A percentile compares a stretch with the other conserved stretches of the same genome.
These are phyloP conservation scores for Melanotaenia duboulayi DNA, from an alignment of 2,113 vertebrate genomes.

Conservation along the genomic window DNA sequence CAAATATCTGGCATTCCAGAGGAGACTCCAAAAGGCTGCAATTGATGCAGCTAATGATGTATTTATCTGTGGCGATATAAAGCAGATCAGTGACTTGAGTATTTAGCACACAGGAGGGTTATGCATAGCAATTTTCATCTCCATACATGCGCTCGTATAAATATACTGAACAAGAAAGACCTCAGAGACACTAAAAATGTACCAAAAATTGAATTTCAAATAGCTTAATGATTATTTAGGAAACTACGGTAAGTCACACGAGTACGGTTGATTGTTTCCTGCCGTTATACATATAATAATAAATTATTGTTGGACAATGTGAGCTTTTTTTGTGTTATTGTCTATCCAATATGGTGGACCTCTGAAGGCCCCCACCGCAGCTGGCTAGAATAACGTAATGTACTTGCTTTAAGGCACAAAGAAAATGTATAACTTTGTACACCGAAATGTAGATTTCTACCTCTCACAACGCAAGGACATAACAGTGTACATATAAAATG, in stretches of 20 bases:
- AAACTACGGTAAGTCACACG: not conserved
- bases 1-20: not conserved
- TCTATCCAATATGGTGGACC: constrained; percentile 72
- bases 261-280: not conserved
- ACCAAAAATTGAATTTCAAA: not conserved
- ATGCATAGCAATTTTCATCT: not conserved
- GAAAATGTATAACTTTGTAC: not conserved
- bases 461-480: not conserved
- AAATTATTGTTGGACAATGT: constrained; percentile 24
- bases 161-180: not conserved
- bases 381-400: constrained; percentile 60
- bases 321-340: constrained; percentile 62
- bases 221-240: not conserved
- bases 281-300: not conserved
- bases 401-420: constrained; percentile 44
- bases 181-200: constrained; percentile 6
- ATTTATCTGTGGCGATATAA: not conserved
- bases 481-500: not conserved
- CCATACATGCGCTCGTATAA: not conserved
- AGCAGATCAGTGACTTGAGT: not conserved
- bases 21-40: not conserved
- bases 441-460: not conserved
- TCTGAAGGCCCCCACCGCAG: constrained; percentile 71
- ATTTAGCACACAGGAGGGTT: not conserved
- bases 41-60: not conserved